Conservation (phyloP, 2,113 vertebrate species). For the Pavo muticus region DNA sequence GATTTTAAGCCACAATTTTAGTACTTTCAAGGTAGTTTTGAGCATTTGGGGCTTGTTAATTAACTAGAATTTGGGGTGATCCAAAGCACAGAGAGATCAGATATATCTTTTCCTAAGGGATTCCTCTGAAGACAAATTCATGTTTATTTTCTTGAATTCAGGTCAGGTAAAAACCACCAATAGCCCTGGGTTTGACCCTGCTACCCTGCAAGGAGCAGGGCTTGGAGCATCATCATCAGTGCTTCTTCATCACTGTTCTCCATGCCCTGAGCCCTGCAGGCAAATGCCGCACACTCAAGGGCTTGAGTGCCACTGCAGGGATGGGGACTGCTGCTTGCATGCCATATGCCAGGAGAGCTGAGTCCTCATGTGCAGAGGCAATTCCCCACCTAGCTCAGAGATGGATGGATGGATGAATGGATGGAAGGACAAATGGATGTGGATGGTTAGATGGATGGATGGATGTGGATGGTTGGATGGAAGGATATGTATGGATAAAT, state of each 20-base stretch:
- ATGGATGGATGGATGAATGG: not conserved
- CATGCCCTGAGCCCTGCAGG: not conserved
- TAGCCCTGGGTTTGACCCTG: not conserved
- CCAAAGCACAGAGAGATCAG: not conserved
- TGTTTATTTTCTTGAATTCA: not conserved
- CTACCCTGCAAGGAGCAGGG: accelerated
- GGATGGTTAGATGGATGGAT: not conserved
- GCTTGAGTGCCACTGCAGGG: not conserved
- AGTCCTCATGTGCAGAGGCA: not conserved
- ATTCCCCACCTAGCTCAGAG: not conserved
- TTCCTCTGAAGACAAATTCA: not conserved
- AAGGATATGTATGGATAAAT: not conserved
- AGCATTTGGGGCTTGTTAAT: not conserved
- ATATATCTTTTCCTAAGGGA: not conserved
- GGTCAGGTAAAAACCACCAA: not conserved
- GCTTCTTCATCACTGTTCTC: not conserved
- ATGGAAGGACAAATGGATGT: not conserved
- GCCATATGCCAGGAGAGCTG: too few relatives aligned
- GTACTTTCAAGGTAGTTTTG: not conserved
- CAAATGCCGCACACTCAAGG: not conserved
- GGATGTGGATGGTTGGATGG: not conserved
- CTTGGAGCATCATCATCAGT: not conserved
- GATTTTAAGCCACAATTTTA: not conserved
- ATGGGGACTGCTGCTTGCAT: not conserved
- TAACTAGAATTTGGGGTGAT: not conserved